phyloP scores from a whole-genome alignment of 2,113 vertebrate species.

The Oriolus oriolus region DNA sequence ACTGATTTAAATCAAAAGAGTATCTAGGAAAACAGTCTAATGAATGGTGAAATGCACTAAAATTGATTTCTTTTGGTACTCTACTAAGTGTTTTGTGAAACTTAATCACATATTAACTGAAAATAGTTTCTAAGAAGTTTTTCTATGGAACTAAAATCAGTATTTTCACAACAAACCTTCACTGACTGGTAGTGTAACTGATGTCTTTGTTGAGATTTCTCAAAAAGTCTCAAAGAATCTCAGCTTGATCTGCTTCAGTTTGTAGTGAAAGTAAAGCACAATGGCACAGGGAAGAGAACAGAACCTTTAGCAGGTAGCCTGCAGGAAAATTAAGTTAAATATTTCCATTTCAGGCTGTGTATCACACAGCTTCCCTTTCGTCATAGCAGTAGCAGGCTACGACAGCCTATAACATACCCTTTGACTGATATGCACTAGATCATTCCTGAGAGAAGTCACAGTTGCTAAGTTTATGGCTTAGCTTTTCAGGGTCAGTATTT shows the following conservation, averaged over 20 bases:
- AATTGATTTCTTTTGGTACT: background rate
- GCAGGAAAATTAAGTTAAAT: background rate
- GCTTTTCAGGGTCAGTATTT: background rate
- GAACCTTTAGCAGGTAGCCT: background rate
- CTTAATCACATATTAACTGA: background rate
- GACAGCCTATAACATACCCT: background rate
- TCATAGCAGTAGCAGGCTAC: background rate
- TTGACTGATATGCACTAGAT: background rate
- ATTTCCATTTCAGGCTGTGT: background rate
- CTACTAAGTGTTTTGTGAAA: background rate
- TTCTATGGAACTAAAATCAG: background rate
- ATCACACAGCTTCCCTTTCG: background rate
- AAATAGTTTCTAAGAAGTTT: background rate
- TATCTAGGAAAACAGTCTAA: background rate
- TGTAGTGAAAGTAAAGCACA: background rate
- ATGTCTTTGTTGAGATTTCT: background rate
- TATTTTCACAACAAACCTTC: background rate
- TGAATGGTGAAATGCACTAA: background rate
- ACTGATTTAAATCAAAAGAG: background rate
- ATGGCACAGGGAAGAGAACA: background rate
- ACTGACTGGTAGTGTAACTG: accelerated
- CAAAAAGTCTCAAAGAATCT: background rate
- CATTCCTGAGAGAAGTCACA: background rate
- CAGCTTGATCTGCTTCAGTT: background rate
- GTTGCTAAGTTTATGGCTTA: background rate